Percentiles rank a stretch among this genome's conserved stretches.
Conservation (phyloP, 2,888 invertebrate genomes). For the Leptinotarsa peninsularis region DNA sequence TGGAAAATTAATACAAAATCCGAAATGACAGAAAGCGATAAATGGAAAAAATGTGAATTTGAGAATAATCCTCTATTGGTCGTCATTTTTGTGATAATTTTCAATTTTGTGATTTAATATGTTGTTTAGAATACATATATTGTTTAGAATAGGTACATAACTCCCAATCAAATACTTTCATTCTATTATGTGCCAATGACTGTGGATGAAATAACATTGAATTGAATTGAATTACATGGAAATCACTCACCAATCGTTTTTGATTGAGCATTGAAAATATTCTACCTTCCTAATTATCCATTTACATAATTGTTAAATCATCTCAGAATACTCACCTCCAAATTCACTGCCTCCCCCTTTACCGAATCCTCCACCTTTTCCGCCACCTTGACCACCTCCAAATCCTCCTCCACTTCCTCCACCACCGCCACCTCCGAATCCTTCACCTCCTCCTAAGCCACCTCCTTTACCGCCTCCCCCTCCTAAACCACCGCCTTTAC, state of each 20-base stretch:
- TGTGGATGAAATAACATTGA: too few species aligned
- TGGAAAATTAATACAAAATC: neutral
- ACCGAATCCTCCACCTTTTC: neutral
- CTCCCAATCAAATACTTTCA: too few species aligned
- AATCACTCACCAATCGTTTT: neutral
- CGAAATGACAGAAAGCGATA: neutral
- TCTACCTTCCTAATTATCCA: neutral
- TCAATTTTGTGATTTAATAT: too few species aligned
- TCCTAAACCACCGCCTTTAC: conserved; percentile 1
- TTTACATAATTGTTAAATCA: neutral
- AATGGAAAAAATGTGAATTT: neutral
- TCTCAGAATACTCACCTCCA: neutral
- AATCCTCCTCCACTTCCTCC: conserved; percentile 19
- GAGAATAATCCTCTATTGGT: too few species aligned
- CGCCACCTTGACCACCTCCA: neutral
- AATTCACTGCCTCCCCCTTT: neutral
- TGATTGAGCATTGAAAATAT: neutral
- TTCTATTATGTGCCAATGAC: too few species aligned
- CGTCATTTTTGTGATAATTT: too few species aligned
- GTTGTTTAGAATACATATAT: too few species aligned
- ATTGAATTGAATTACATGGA: too few species aligned
- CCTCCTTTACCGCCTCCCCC: conserved; percentile 8
- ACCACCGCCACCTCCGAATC: conserved; percentile 15
- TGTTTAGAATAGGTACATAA: too few species aligned
- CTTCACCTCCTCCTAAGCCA: conserved; percentile 7